Base-by-base conservation (phyloP, 2,113 vertebrate species). In the Rostratula benghalensis region DNA sequence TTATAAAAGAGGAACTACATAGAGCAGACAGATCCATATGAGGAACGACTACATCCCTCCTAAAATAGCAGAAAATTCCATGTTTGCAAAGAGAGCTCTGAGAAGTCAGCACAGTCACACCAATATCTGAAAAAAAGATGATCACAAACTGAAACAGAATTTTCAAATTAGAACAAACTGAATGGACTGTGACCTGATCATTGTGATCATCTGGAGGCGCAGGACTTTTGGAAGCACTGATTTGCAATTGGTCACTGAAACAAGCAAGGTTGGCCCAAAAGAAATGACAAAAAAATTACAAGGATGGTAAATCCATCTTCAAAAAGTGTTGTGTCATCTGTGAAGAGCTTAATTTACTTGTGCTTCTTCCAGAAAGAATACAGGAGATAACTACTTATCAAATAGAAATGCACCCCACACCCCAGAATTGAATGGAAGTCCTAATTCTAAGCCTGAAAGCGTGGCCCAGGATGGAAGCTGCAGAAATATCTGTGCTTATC, bases 1-100 rank as follows among this genome's bases (percentile, higher is more conserved):
- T 81, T 60, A n/a, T 15, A 33, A 74, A 63, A 43, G 7, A 56
- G 8, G 11, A 90, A 20, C 18, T 11, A 20, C 25, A 46, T 1
- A 35, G 50, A 67, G 18, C 68, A 67, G 37, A 9, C 24, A 60
- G 37, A 21, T 9, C 11, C 5, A 2, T 11, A 20, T 45, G 4
- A 76, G 27, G 2, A 75, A n/a, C 7, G 35, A 41, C 12, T 23
- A 48, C 57, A 56, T 0, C 1, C 2, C 5, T 10, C 12, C 7
- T 3, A 23, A 3, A 14, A 7, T 0, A 45, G 5, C 7, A 24
- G 9, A 24, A 67, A 91, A 81, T 22, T 15, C 27, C 48, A 0
- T 11, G 2, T 37, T 60, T 87, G 27, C 2, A 28, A 63, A 80
- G 25, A 37, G 0, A 27, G 6, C 53, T 41, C 41, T 43, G 50